These are phyloP conservation scores for Stichodactyla helianthus DNA, from an alignment of 64 coral and sea anemone species.

Conservation along the genomic window DNA sequence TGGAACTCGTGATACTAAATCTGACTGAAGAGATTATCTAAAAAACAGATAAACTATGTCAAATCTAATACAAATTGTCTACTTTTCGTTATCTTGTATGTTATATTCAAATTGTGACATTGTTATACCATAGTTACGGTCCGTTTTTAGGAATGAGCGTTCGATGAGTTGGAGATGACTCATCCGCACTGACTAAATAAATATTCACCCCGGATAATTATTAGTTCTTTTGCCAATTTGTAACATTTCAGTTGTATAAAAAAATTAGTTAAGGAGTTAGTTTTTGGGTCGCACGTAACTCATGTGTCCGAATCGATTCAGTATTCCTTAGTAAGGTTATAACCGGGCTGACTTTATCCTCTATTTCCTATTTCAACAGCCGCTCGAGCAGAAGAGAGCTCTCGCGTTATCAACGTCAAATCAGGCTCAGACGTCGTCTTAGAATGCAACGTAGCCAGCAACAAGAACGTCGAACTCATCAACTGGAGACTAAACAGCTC, in stretches of 20 bases:
- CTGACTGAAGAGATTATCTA: not conserved
- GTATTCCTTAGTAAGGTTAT: not conserved
- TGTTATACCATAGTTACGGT: not conserved
- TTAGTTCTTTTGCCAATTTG: not conserved
- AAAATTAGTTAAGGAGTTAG: not conserved
- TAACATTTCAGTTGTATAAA: conserved; percentile 24
- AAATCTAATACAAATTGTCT: not conserved
- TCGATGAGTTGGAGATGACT: not conserved
- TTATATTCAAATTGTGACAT: not conserved
- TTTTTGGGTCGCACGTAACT: not conserved
- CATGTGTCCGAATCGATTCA: not conserved
- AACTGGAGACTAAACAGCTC: conserved; percentile 82
- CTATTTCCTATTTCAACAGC: not conserved
- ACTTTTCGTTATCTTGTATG: not conserved
- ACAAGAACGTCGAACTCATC: conserved; percentile 32
- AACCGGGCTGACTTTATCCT: not conserved
- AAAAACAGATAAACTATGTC: not conserved
- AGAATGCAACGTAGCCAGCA: conserved; percentile 62
- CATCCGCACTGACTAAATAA: not conserved
- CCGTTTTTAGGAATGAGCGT: not conserved
- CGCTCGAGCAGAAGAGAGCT: conserved; percentile 7
- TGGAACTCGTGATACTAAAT: not conserved
- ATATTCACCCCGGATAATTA: not conserved
- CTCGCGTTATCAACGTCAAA: conserved; percentile 49
- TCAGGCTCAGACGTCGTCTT: conserved; percentile 72